Conservation (phyloP, 2,113 vertebrate genomes). For the Crotalus horridus region DNA sequence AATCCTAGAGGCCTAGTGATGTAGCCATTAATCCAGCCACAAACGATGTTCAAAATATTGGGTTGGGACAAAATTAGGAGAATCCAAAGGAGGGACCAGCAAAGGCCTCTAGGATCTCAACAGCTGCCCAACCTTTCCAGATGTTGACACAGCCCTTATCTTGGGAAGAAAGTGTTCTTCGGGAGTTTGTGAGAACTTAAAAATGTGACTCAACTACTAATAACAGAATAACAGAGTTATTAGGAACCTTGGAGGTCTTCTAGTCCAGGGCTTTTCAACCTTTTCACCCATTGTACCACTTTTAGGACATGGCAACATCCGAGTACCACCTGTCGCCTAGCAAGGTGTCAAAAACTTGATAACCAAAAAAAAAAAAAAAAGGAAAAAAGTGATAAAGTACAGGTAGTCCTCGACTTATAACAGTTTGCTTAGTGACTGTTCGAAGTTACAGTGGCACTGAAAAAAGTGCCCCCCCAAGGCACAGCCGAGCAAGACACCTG, state of each 20-base stretch:
- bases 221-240: background rate
- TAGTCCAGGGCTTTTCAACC: too few species aligned
- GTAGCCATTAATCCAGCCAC: background rate
- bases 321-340: too few species aligned
- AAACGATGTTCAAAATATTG: background rate
- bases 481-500: too few species aligned
- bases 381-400: too few species aligned
- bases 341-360: too few species aligned
- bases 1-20: background rate
- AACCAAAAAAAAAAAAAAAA: too few species aligned
- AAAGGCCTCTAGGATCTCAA: background rate
- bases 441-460: too few species aligned
- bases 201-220: background rate
- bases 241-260: background rate
- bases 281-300: too few species aligned
- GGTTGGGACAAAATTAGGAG: background rate
- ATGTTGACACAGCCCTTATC: background rate
- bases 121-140: background rate
- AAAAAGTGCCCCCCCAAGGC: too few species aligned
- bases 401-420: too few species aligned
- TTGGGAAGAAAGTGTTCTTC: background rate
- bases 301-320: too few species aligned
- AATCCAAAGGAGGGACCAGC: background rate
- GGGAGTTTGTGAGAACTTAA: background rate
- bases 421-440: too few species aligned